These are phyloP conservation scores for Zaprionus inermis DNA, from an alignment of 1,140 invertebrate genomes.

Conservation along the genomic window DNA sequence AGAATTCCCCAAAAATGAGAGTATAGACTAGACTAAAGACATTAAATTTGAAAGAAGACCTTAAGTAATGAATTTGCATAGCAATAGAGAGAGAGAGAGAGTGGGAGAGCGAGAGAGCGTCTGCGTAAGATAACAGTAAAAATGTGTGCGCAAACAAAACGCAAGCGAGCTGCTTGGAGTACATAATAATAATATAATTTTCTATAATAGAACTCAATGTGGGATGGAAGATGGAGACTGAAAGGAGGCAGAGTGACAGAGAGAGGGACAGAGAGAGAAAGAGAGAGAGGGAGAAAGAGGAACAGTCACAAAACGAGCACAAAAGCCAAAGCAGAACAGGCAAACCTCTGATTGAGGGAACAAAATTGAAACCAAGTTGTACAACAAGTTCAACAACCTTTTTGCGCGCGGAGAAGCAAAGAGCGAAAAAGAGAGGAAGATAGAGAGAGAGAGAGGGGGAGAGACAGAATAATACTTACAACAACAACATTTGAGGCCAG, in stretches of 20 bases:
- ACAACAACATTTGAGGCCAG: slow-evolving; percentile 61
- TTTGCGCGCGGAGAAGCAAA: slow-evolving; percentile 20
- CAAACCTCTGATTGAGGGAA: slow-evolving; percentile 49
- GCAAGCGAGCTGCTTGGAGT: slow-evolving; percentile 48
- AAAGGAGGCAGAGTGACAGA: slow-evolving; percentile 19
- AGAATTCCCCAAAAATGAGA: not conserved
- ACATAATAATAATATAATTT: slow-evolving; percentile 82
- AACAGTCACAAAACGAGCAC: slow-evolving; percentile 54
- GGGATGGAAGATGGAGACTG: slow-evolving; percentile 2
- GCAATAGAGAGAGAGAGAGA: not conserved
- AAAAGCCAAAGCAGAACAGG: slow-evolving; percentile 65
- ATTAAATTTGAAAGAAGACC: not conserved
- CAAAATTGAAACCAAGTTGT: slow-evolving; percentile 61
- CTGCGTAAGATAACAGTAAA: slow-evolving; percentile 71
- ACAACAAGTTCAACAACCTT: slow-evolving; percentile 75
- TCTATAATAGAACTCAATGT: slow-evolving; percentile 77
- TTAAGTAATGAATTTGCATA: slow-evolving; percentile 11
- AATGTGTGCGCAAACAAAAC: slow-evolving; percentile 61
- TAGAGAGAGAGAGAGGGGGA: slow-evolving; percentile 14
- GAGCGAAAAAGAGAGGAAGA: slow-evolving; percentile 2
- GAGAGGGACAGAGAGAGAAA: slow-evolving; percentile 28
- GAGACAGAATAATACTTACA: slow-evolving; percentile 48
- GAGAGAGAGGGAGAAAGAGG: slow-evolving; percentile 16
- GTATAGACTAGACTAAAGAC: not conserved
- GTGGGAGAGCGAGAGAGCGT: not conserved